phyloP scores from a whole-genome alignment of 1,140 invertebrate species.

The Ptiloglossa arizonensis region DNA sequence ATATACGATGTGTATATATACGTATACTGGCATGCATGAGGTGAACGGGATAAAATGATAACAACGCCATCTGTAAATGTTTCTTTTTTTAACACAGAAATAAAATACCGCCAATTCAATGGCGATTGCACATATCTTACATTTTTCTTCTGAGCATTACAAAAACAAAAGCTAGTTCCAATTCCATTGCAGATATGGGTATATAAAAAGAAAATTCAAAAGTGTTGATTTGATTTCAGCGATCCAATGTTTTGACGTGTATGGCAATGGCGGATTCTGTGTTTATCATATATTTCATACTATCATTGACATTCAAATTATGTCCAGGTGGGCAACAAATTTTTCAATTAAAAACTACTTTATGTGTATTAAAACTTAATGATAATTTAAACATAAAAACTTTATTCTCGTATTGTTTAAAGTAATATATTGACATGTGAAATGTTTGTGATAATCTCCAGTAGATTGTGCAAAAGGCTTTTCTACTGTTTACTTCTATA shows the following conservation, averaged over 20 bases:
- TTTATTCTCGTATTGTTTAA: not conserved
- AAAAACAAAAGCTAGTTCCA: not conserved
- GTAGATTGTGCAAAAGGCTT: not conserved
- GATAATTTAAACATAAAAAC: not conserved
- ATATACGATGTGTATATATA: too few species aligned
- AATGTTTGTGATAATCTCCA: slow-evolving; percentile 1
- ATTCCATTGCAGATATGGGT: not conserved
- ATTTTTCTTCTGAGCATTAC: slow-evolving; percentile 2
- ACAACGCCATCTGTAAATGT: slow-evolving; percentile 11
- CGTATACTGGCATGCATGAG: too few species aligned
- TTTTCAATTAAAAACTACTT: not conserved
- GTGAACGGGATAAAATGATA: not conserved
- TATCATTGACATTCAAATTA: slow-evolving; percentile 74
- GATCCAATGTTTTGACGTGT: slow-evolving; percentile 75
- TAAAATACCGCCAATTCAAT: slow-evolving; percentile 39
- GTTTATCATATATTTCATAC: slow-evolving; percentile 75
- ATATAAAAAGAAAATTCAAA: not conserved
- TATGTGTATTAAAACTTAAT: not conserved
- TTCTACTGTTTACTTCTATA: not conserved
- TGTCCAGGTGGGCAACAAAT: slow-evolving; percentile 68
- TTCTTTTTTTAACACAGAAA: slow-evolving; percentile 24
- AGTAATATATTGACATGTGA: not conserved
- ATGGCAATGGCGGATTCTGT: slow-evolving; percentile 78
- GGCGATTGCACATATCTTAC: slow-evolving; percentile 14
- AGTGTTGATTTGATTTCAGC: slow-evolving; percentile 47